These are phyloP conservation scores for Entomyzon cyanotis DNA, from an alignment of 2,113 vertebrate species.

Conservation along the genomic window DNA sequence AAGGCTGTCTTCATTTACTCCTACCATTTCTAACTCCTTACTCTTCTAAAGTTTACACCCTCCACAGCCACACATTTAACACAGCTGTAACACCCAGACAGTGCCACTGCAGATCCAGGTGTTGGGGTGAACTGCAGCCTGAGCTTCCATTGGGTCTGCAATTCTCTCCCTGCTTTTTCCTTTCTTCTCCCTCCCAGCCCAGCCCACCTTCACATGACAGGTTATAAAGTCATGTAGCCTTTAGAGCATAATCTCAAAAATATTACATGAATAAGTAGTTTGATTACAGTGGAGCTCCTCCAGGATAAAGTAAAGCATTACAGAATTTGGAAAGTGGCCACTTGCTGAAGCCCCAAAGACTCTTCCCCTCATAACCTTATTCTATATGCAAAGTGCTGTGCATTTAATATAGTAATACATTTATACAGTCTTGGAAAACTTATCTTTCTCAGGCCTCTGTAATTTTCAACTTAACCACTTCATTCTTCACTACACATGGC, in stretches of 20 bases:
- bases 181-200: background rate
- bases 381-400: background rate
- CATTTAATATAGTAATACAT: background rate
- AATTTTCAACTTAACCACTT: background rate
- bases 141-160: background rate
- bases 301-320: background rate
- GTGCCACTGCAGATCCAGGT: background rate
- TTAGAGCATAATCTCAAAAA: background rate
- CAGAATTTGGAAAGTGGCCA: background rate
- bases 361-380: background rate
- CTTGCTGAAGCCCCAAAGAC: background rate
- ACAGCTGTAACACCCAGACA: background rate
- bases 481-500: background rate
- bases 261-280: rapidly evolving
- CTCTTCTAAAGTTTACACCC: background rate
- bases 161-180: background rate
- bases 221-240: rapidly evolving
- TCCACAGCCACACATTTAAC: background rate
- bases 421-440: background rate
- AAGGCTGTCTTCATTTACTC: background rate
- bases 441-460: background rate
- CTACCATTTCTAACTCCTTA: background rate
- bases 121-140: background rate
- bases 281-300: background rate
- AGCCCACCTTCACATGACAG: background rate